Base-by-base conservation (phyloP, 2,888 invertebrate species). In the Cordilura impudica region DNA sequence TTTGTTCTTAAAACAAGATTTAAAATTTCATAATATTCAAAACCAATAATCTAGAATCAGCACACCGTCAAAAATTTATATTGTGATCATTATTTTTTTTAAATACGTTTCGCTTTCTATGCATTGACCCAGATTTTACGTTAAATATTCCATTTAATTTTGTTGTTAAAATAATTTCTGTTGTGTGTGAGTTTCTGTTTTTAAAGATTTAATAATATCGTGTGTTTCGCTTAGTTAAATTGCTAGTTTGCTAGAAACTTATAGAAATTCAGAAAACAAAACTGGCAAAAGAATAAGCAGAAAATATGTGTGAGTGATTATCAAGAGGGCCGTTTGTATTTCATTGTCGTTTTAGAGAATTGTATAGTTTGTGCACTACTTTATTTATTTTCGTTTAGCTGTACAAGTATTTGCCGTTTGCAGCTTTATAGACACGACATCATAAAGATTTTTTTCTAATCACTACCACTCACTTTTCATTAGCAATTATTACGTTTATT, bases 391-490 rank as follows among this genome's bases (percentile, higher is more conserved):
- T 54, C 16, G 14, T 12, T 51, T 35, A 18, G 10, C 45, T 14
- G 16, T 43, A 45, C n/a, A 5, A 39, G 19, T 16, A 49, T 35
- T 39, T 19, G n/a, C 45, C 23, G 63, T 71, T 72, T 67, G 66
- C 49, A 43, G 63, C 56, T 29, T n/a, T n/a, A n/a, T n/a, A 71
- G 29, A 66, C 79, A 79, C 71, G 75, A 70, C 79, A 75, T 71
- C 74, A 65, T 51, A 49, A 39, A 56, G 12, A 21, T 47, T 47
- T 31, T 71, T 58, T 26, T 26, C 10, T 35, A 79, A 79, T 75
- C 75, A 67, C 75, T 75, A 71, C 79, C 79, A 75, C 79, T 79
- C 79, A 79, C 79, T 79, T 79, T 75, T 79, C 75, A 79, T 79
- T 79, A 75, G 79, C 71, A 75, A 79, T 79, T 79, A 75, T 79